Conservation (phyloP, 1,140 invertebrate species). For the Lepidurus couesii region DNA sequence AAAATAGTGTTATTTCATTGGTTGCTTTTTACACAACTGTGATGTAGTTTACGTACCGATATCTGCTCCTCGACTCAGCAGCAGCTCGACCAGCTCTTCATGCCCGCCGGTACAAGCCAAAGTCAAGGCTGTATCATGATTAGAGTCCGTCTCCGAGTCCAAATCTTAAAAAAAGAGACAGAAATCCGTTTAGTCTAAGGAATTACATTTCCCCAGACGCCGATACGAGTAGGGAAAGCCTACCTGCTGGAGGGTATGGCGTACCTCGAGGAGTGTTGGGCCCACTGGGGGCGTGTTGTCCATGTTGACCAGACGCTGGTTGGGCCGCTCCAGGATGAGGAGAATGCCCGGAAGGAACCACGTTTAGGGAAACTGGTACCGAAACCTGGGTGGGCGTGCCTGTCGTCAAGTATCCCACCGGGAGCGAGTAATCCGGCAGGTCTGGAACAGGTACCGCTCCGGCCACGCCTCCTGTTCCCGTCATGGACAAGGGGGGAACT, state of each 20-base stretch:
- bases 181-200: neutral
- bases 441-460: neutral
- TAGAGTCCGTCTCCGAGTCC: slow-evolving; percentile 94
- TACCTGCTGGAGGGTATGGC: slow-evolving; percentile 17
- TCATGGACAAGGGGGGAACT: neutral
- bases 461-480: neutral
- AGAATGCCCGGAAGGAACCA: neutral
- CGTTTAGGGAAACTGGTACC: neutral
- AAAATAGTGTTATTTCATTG: neutral
- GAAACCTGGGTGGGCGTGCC: neutral
- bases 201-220: neutral
- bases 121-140: slow-evolving; percentile 96
- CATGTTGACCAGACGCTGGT: neutral
- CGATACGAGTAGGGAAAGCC: neutral
- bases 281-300: neutral
- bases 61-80: slow-evolving; percentile 82
- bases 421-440: neutral
- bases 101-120: slow-evolving; percentile 95
- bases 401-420: neutral
- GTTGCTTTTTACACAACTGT: neutral
- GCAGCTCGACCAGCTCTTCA: slow-evolving; percentile 85
- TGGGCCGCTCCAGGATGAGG: neutral
- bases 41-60: slow-evolving; percentile 55
- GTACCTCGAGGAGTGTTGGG: slow-evolving; percentile 12
- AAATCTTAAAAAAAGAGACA: slow-evolving; percentile 57